Percentiles rank a stretch among this genome's conserved stretches.
These are phyloP conservation scores for Alloplasta piceator DNA, from an alignment of 2,888 invertebrate species.

Conservation along the genomic window DNA sequence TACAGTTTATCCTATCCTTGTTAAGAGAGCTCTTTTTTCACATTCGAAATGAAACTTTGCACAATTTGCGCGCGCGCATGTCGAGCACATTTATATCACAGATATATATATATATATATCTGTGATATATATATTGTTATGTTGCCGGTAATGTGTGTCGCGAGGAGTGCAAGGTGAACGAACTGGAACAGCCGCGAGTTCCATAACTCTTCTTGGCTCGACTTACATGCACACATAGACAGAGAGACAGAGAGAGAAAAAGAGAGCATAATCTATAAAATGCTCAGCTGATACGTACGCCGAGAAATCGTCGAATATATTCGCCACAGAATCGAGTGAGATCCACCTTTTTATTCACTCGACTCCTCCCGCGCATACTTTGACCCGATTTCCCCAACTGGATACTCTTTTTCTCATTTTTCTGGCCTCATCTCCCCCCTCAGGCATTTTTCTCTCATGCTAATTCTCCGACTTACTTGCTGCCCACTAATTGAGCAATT, in stretches of 20 bases:
- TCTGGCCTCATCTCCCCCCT: constrained; percentile 5
- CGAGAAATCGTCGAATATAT: not conserved
- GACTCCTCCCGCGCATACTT: not conserved
- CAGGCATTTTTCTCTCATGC: constrained; percentile 55
- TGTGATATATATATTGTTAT: not conserved
- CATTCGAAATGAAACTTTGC: not conserved
- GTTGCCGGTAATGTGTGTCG: constrained; percentile 51
- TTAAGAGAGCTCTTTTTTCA: not conserved
- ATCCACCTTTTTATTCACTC: not conserved
- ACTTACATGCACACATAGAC: not conserved
- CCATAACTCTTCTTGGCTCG: no score
- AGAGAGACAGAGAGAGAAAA: not conserved
- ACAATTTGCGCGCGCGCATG: not conserved
- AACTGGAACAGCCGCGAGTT: constrained; percentile 56
- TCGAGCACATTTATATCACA: no score
- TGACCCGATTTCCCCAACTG: not conserved
- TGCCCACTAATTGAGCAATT: constrained; percentile 68
- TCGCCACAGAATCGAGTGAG: not conserved
- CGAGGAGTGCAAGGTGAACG: constrained; percentile 69
- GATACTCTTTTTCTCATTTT: constrained; percentile 1
- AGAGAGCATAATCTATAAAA: not conserved
- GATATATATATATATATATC: no score
- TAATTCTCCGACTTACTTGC: constrained; percentile 65
- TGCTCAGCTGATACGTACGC: not conserved
- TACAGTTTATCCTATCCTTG: not conserved